These are phyloP conservation scores for Crocodylus rhombifer DNA, from an alignment of 2,797 vertebrate genomes.

Conservation along the genomic window DNA sequence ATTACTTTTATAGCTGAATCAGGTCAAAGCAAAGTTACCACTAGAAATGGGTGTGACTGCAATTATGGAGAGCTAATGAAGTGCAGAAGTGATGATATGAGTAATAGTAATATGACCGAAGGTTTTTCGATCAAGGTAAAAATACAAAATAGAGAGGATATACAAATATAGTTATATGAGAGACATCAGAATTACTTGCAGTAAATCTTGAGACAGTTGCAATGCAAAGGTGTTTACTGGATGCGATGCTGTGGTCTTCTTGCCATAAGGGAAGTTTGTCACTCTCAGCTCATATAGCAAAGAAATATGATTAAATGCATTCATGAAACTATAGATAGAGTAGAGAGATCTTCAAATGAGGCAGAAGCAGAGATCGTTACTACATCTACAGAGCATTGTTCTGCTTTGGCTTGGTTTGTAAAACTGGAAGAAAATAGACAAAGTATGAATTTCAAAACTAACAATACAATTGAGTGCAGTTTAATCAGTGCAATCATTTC, in stretches of 20 bases:
- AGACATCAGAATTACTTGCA: not conserved
- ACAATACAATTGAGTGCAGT: accelerated
- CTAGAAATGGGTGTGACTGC: slow-evolving; percentile 3
- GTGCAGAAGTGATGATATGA: no score
- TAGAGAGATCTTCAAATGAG: not conserved
- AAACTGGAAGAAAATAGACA: not conserved
- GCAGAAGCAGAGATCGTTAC: not conserved
- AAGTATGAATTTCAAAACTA: not conserved
- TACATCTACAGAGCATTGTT: accelerated
- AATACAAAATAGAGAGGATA: not conserved
- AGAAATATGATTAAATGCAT: not conserved
- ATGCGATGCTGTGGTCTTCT: not conserved
- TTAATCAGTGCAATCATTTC: not conserved
- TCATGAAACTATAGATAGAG: not conserved
- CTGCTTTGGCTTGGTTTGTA: not conserved
- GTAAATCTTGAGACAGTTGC: not conserved
- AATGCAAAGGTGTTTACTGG: not conserved
- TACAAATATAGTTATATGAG: not conserved
- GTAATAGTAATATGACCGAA: not conserved
- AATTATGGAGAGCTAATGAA: not conserved
- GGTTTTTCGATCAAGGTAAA: not conserved
- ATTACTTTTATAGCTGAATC: not conserved
- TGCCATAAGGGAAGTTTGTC: not conserved
- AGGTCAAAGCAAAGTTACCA: slow-evolving; percentile 24
- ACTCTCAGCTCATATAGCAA: not conserved